phyloP scores from a whole-genome alignment of 2,888 invertebrate genomes.

The Aplocera efformata region DNA sequence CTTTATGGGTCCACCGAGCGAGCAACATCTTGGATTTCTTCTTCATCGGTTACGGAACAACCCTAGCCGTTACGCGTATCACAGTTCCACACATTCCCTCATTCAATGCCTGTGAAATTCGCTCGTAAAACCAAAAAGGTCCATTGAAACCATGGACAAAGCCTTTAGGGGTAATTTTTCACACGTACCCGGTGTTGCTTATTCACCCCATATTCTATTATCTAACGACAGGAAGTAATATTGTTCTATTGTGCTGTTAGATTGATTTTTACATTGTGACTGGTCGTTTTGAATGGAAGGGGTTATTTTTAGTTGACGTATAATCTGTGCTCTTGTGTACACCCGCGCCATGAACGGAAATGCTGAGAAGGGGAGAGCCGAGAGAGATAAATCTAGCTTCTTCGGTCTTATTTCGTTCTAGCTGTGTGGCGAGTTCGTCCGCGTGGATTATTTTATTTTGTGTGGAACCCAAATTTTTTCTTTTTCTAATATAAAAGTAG shows the following conservation, averaged over 20 bases:
- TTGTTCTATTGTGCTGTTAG: constrained; percentile 42
- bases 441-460: too few relatives aligned
- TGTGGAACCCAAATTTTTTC: too few relatives aligned
- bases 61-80: constrained; percentile 19
- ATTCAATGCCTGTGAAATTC: constrained; percentile 30
- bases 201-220: constrained; percentile 33
- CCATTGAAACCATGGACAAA: constrained; percentile 25
- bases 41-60: constrained; percentile 3
- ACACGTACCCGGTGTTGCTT: constrained; percentile 30
- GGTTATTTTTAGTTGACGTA: constrained; percentile 16
- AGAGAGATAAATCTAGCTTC: too few relatives aligned
- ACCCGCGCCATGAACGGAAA: too few relatives aligned
- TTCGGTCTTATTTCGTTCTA: too few relatives aligned
- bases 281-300: constrained; percentile 20
- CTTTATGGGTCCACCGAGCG: too few relatives aligned
- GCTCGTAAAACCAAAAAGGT: constrained; percentile 28
- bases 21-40: background rate
- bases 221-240: constrained; percentile 38
- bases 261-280: constrained; percentile 31
- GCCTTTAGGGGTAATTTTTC: constrained; percentile 28
- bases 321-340: constrained; percentile 1
- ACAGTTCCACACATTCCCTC: constrained; percentile 22
- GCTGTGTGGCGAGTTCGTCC: too few relatives aligned
- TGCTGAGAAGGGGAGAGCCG: too few relatives aligned
- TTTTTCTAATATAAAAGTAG: too few relatives aligned